Evolutionary conservation across 2,797 vertebrate genomes (phyloP).

Genomic region (Aulostomus chinensis): DNA sequence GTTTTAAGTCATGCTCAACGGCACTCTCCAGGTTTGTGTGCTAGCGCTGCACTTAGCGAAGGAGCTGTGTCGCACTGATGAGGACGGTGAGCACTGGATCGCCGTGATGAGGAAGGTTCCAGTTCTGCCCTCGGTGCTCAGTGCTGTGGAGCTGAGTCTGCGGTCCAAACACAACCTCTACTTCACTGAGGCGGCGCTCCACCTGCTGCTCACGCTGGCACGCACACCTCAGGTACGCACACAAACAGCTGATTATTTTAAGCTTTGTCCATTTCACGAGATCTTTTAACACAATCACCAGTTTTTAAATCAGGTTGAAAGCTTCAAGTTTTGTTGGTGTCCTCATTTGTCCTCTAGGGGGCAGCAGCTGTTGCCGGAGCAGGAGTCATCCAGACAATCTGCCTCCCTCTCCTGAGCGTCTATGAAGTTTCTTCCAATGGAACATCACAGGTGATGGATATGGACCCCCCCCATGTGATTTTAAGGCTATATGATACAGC

Average conservation of each 20-base stretch:
- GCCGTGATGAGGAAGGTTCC: constrained; percentile 91
- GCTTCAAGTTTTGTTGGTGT: not conserved
- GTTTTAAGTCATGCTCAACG: too few relatives aligned
- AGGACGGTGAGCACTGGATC: constrained; percentile 92
- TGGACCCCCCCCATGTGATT: too few relatives aligned
- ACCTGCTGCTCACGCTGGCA: constrained; percentile 92
- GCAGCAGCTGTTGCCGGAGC: constrained; percentile 92
- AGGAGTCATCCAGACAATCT: constrained; percentile 91
- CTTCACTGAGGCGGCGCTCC: constrained; percentile 92
- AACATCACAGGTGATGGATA: constrained; percentile 82
- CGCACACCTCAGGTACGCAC: constrained; percentile 87
- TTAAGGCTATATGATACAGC: too few relatives aligned
- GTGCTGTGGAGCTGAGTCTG: constrained; percentile 91
- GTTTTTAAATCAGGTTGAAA: not conserved
- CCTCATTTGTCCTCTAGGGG: constrained; percentile 77
- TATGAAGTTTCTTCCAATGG: constrained; percentile 91
- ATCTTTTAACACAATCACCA: not conserved
- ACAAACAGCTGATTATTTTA: not conserved
- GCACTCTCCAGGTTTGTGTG: constrained; percentile 96
- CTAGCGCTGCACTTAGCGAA: constrained; percentile 94
- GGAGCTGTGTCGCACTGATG: constrained; percentile 92
- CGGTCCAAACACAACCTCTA: constrained; percentile 93
- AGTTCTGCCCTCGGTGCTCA: constrained; percentile 89
- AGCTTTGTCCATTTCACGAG: not conserved
- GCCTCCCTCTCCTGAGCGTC: constrained; percentile 92